phyloP scores from a whole-genome alignment of 2,888 invertebrate species.

The Hypomecis atomaria region DNA sequence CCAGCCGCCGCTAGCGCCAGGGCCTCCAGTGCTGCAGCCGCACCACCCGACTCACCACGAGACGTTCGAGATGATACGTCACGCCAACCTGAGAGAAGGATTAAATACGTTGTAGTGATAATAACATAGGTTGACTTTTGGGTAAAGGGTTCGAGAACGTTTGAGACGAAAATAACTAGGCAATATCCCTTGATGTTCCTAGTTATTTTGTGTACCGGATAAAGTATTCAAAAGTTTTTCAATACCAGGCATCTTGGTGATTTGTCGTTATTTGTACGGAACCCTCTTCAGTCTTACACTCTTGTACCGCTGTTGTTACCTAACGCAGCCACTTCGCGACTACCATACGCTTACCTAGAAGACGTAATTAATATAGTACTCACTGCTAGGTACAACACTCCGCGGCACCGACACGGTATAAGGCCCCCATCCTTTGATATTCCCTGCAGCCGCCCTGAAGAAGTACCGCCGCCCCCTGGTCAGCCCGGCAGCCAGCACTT shows the following conservation, averaged over 20 bases:
- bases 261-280: too few relatives aligned
- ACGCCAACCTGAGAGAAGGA: slow-evolving; percentile 88
- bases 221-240: too few relatives aligned
- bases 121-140: too few relatives aligned
- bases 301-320: too few relatives aligned
- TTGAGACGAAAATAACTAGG: too few relatives aligned
- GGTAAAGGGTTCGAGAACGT: too few relatives aligned
- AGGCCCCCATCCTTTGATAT: slow-evolving; percentile 95
- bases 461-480: slow-evolving; percentile 94
- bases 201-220: too few relatives aligned
- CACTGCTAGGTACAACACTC: slow-evolving; percentile 95
- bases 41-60: slow-evolving; percentile 87
- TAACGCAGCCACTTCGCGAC: neutral
- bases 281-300: too few relatives aligned
- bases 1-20: slow-evolving; percentile 86
- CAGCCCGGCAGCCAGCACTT: slow-evolving; percentile 86
- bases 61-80: slow-evolving; percentile 89
- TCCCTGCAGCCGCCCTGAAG: slow-evolving; percentile 96
- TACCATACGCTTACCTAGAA: neutral
- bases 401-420: slow-evolving; percentile 91
- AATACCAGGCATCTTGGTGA: too few relatives aligned
- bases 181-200: too few relatives aligned
- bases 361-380: slow-evolving; percentile 64
- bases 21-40: slow-evolving; percentile 87
- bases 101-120: neutral